Base-by-base conservation (phyloP, 2,113 vertebrate genomes). In the Hippolais icterina region DNA sequence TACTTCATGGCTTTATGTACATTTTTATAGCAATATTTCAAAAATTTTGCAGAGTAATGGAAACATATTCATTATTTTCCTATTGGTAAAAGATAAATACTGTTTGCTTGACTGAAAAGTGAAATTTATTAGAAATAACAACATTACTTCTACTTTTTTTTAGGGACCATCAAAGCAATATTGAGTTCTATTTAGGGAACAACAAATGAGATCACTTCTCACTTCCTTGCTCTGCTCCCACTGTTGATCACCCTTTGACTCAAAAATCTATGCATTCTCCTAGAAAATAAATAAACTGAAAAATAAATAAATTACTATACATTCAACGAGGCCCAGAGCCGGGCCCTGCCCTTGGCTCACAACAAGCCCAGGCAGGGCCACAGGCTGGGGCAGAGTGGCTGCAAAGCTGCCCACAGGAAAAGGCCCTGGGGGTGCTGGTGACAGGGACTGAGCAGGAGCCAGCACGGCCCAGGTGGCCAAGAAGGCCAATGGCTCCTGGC, bases 261-360 rank as follows among this genome's bases (percentile, higher is more conserved):
- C 5, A 71, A 85, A 84, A 82, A 72, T 24, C 14, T 18, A 29
- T 22, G 13, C 0, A 3, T 64, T 87, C 41, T 79, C 15, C 22
- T 74, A 63, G 71, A 90, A 92, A 18, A 18, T 0, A 24, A 76
- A 16, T 17, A 56, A 39, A 54, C 2, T 27, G 18, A 46, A 53
- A 68, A 59, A 39, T 5, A 66, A 75, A 82, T 16, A n/a, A n/a
- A 46, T 16, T 10, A 37, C 10, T 59, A 12, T n/a, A 25, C 11
- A n/a, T 60, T 60, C 9, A 82, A 59, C 13, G 46, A 46, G 18
- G 15, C 9, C 27, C 1, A 25, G 16, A 10, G 7, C 15, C 0
- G 1, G 42, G 0, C 29, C 28, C 28, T 46, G 39, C n/a, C 53
- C 0, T 1, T n/a, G n/a, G 11, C 5, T 75, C 24, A 46, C n/a